phyloP scores from a whole-genome alignment of 1,140 invertebrate species.

The Gryon sp. region DNA sequence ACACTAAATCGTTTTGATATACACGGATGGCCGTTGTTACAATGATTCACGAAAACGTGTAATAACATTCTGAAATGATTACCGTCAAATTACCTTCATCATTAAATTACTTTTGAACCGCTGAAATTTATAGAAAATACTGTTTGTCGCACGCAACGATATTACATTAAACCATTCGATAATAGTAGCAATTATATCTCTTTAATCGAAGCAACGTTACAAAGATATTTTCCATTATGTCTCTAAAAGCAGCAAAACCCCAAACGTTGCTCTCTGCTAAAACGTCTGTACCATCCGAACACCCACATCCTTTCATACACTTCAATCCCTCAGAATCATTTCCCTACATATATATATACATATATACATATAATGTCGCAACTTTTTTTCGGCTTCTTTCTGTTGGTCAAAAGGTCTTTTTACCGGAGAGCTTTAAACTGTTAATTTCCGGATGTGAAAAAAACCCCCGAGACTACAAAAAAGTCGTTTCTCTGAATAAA shows the following conservation, averaged over 20 bases:
- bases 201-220: constrained; percentile 11
- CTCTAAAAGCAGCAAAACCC: constrained; percentile 1
- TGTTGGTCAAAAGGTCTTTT: background rate
- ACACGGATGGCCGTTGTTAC: too few relatives aligned
- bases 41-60: too few relatives aligned
- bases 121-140: constrained; percentile 4
- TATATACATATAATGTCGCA: background rate
- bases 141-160: background rate
- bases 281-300: background rate
- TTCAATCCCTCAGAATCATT: constrained; percentile 1
- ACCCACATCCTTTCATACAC: background rate
- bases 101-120: constrained; percentile 14
- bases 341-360: too few relatives aligned
- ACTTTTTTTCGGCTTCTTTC: background rate
- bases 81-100: background rate
- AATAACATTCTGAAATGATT: too few relatives aligned
- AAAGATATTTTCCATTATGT: constrained; percentile 18
- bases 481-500: too few relatives aligned
- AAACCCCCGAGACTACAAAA: too few relatives aligned
- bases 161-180: constrained; percentile 9
- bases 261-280: background rate
- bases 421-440: background rate
- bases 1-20: too few relatives aligned
- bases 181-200: constrained; percentile 5
- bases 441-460: constrained; percentile 3